Evolutionary conservation across 2,797 vertebrate species (phyloP).

Genomic region (Anniella stebbinsi): DNA sequence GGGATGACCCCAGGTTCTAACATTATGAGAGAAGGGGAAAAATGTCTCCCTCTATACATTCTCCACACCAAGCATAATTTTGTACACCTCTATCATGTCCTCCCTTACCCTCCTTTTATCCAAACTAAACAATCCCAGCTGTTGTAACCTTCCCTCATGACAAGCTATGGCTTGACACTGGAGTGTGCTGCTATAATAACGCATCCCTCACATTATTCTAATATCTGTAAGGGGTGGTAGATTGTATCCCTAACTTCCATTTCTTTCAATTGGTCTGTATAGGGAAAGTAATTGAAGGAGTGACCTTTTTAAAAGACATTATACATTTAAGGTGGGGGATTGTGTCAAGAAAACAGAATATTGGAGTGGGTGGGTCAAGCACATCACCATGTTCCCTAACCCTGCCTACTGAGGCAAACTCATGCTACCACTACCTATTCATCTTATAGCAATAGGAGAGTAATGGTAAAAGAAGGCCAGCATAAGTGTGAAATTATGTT

Average conservation of each 20-base stretch:
- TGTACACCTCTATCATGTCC: too few relatives aligned
- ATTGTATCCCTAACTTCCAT: background rate
- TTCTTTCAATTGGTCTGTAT: background rate
- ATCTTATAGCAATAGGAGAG: background rate
- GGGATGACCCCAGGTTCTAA: too few relatives aligned
- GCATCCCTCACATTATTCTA: background rate
- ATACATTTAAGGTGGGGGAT: background rate
- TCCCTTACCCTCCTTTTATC: too few relatives aligned
- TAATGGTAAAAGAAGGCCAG: slow-evolving; percentile 5
- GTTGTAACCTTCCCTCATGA: too few relatives aligned
- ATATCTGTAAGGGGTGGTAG: background rate
- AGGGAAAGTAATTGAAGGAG: background rate
- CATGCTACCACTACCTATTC: background rate
- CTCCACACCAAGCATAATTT: too few relatives aligned
- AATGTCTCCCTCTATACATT: too few relatives aligned
- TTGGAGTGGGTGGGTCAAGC: background rate
- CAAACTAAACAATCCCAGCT: too few relatives aligned
- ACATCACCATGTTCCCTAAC: background rate
- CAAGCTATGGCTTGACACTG: background rate
- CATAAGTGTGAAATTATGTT: slow-evolving; percentile 28
- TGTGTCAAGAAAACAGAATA: background rate
- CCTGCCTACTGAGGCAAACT: background rate
- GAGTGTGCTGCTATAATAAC: background rate
- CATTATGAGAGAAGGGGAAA: too few relatives aligned
- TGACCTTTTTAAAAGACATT: background rate